Base-by-base conservation (phyloP, 2,113 vertebrate species). In the Periophthalmodon schlosseri region DNA sequence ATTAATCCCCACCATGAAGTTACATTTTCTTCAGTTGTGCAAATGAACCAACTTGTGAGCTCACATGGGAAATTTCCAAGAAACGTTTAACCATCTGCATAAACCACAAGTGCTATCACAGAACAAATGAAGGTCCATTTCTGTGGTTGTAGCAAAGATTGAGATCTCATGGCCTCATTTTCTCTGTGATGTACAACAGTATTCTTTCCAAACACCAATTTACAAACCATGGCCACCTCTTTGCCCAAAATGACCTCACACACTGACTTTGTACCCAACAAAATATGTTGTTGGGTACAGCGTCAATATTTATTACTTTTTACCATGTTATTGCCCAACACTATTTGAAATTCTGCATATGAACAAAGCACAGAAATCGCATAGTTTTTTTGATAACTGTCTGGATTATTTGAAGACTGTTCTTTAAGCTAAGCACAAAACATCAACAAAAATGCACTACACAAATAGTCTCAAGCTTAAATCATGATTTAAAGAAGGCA, bases 81-180 rank as follows among this genome's bases (percentile, higher is more conserved):
- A 86, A 85, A 77, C 56, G 77, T 63, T 75, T 72, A 65, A 68
- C 60, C 78, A 82, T 79, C 75, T 86, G 80, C 70, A 80, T 36
- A 74, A 78, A 39, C 50, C 9, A 21, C 83, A 73, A 68, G n/a
- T 33, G 23, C 36, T 72, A 72, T 33, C 24, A 84, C 68, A 69
- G 49, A 81, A 76, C 74, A 84, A 76, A 74, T 69, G 52, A 74
- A 46, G 65, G 47, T 44, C 4, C 10, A 46, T 23, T 54, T 70
- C 83, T 20, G 78, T 85, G 74, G 63, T 47, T 44, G 28, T 77
- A 80, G 76, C 78, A 82, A 68, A 84, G 76, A 88, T 84, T 76
- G 76, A 75, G n/a, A 68, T 77, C 72, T 70, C 61, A 78, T 81
- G 68, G 61, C 47, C 66, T 82, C 78, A 75, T 60, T 81, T 69